Evolutionary conservation across 2,888 invertebrate species (phyloP).

Genomic region (Diploptera punctata): DNA sequence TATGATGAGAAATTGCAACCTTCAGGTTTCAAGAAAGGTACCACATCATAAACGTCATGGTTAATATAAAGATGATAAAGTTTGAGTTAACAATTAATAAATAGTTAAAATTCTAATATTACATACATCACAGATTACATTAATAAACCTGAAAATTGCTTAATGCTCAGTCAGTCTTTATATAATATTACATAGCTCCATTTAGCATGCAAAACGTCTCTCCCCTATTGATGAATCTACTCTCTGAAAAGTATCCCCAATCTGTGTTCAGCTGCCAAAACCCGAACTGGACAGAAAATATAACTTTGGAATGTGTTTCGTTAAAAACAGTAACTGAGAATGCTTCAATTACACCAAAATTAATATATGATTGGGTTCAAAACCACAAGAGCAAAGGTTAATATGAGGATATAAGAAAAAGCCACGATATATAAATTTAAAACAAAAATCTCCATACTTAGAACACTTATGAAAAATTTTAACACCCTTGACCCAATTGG

Average conservation of each 20-base stretch:
- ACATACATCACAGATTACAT: slow-evolving; percentile 34
- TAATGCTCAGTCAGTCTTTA: slow-evolving; percentile 38
- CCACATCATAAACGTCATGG: slow-evolving; percentile 13
- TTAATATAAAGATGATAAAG: slow-evolving; percentile 21
- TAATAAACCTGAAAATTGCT: slow-evolving; percentile 40
- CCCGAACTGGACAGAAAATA: neutral
- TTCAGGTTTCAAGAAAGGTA: slow-evolving; percentile 33
- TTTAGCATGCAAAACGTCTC: neutral
- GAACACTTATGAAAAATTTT: too few relatives aligned
- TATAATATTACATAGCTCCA: slow-evolving; percentile 1
- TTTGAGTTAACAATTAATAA: slow-evolving; percentile 18
- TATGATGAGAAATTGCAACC: slow-evolving; percentile 38
- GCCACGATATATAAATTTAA: too few relatives aligned
- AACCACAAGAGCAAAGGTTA: too few relatives aligned
- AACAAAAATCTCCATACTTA: too few relatives aligned
- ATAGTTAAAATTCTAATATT: slow-evolving; percentile 3
- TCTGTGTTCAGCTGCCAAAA: neutral
- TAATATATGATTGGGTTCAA: too few relatives aligned
- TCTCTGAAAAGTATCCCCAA: too few relatives aligned
- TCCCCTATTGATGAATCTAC: neutral
- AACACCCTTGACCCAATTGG: neutral
- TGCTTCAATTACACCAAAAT: neutral
- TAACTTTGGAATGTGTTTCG: slow-evolving; percentile 24
- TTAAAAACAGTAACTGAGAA: slow-evolving; percentile 1
- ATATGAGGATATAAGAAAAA: too few relatives aligned